Evolutionary conservation across 2,888 invertebrate genomes (phyloP).

Genomic region (Tanytarsus gracilentus): DNA sequence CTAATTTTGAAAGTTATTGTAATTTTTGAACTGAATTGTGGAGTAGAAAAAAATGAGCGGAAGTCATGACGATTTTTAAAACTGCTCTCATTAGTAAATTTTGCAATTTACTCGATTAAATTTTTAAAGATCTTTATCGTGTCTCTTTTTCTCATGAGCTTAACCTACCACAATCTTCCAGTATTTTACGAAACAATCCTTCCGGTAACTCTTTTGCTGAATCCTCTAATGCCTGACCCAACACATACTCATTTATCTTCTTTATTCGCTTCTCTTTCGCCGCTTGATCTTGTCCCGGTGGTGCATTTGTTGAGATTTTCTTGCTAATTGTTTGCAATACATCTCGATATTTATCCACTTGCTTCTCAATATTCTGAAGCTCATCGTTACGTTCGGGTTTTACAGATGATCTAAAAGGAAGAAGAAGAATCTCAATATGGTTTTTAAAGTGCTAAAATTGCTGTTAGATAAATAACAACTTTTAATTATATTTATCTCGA

Average conservation of each 20-base stretch:
- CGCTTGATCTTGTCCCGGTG: conserved; percentile 49
- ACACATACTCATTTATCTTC: conserved; percentile 76
- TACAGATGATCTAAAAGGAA: no score
- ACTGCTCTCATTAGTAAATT: no score
- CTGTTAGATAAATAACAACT: not conserved
- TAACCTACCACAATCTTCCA: conserved; percentile 50
- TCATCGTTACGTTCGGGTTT: conserved; percentile 38
- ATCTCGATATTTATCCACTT: conserved; percentile 42
- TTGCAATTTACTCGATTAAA: no score
- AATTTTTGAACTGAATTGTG: not conserved
- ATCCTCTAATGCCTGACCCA: conserved; percentile 68
- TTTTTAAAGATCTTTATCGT: no score
- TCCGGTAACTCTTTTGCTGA: conserved; percentile 56
- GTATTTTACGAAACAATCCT: conserved; percentile 51
- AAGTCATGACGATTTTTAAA: conserved; percentile 1
- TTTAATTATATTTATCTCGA: not conserved
- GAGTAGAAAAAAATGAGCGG: not conserved
- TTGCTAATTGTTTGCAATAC: conserved; percentile 43
- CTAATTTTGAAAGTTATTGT: not conserved
- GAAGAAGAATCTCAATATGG: no score
- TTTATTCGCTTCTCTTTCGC: conserved; percentile 67
- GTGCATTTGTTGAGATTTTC: conserved; percentile 36
- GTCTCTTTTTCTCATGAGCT: no score
- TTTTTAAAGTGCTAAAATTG: no score
- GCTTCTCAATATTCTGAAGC: conserved; percentile 39